A percentile compares a stretch with the other conserved stretches of the same genome.
Evolutionary conservation across 2,113 vertebrate species (phyloP).

Genomic region (Notothenia coriiceps): DNA sequence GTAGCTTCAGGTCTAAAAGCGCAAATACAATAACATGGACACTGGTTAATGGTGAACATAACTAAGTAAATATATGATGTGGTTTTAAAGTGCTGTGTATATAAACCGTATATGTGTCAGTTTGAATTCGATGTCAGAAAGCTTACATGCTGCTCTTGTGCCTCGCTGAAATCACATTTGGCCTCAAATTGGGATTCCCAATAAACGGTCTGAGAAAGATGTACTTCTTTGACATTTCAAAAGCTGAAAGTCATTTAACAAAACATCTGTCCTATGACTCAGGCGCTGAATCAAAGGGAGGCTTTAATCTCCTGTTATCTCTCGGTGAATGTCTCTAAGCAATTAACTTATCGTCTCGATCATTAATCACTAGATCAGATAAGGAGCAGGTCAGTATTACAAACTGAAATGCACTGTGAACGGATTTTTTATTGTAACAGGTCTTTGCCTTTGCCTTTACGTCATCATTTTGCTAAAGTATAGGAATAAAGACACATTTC

Average conservation of each 20-base stretch:
- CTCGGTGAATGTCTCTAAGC: not conserved
- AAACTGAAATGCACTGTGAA: not conserved
- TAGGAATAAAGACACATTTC: not conserved
- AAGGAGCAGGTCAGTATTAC: not conserved
- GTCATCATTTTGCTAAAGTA: not conserved
- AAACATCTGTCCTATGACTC: slow-evolving; percentile 1
- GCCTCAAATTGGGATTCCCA: no score
- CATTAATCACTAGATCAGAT: slow-evolving; percentile 1
- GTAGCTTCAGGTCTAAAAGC: no score
- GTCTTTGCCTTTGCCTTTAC: not conserved
- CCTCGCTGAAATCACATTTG: no score
- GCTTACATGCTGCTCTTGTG: no score
- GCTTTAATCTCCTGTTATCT: not conserved
- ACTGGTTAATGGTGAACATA: not conserved
- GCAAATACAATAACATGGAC: not conserved
- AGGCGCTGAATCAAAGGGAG: not conserved
- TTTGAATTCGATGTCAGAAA: no score
- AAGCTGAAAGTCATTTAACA: not conserved
- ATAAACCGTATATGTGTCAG: no score
- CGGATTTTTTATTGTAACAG: not conserved
- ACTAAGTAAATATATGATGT: not conserved
- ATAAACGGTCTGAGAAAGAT: no score
- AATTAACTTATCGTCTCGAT: not conserved
- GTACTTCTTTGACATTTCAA: not conserved
- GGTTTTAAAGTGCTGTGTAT: no score